Percentiles rank a stretch among this genome's conserved stretches.
Conservation (phyloP, 2,888 invertebrate genomes). For the Apotomis capreana region DNA sequence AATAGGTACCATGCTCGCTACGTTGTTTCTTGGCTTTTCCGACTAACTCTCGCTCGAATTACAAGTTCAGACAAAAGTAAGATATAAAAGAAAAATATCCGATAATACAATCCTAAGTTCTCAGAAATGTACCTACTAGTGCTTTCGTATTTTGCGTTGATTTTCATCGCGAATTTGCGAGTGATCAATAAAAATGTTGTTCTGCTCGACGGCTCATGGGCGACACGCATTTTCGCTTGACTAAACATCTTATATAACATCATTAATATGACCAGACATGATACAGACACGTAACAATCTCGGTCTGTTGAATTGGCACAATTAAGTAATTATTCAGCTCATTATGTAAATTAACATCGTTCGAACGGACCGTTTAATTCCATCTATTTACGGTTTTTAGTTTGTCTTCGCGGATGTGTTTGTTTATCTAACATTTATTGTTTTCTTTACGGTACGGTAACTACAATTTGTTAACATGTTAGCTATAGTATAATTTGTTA, state of each 20-base stretch:
- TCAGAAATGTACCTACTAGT: too few relatives aligned
- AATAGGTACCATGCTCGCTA: too few relatives aligned
- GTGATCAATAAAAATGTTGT: neutral
- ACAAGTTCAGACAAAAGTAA: too few relatives aligned
- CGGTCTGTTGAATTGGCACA: slow-evolving; percentile 6
- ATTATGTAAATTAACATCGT: neutral
- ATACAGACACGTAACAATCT: slow-evolving; percentile 14
- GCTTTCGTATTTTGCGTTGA: too few relatives aligned
- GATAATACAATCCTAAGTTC: too few relatives aligned
- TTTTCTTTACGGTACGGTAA: too few relatives aligned
- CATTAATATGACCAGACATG: slow-evolving; percentile 6
- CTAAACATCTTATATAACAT: slow-evolving; percentile 17
- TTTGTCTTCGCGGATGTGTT: neutral
- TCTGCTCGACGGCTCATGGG: slow-evolving; percentile 1
- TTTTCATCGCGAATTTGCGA: too few relatives aligned
- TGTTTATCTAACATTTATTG: neutral
- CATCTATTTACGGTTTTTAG: neutral
- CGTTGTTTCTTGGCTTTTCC: too few relatives aligned
- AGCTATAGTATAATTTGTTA: too few relatives aligned
- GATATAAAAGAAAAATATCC: too few relatives aligned
- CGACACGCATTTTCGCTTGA: neutral
- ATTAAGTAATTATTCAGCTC: slow-evolving; percentile 4
- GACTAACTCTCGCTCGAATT: too few relatives aligned
- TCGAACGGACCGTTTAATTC: neutral
- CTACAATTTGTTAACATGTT: too few relatives aligned